These are phyloP conservation scores for Tachycineta bicolor DNA, from an alignment of 2,113 vertebrate species.

Conservation along the genomic window DNA sequence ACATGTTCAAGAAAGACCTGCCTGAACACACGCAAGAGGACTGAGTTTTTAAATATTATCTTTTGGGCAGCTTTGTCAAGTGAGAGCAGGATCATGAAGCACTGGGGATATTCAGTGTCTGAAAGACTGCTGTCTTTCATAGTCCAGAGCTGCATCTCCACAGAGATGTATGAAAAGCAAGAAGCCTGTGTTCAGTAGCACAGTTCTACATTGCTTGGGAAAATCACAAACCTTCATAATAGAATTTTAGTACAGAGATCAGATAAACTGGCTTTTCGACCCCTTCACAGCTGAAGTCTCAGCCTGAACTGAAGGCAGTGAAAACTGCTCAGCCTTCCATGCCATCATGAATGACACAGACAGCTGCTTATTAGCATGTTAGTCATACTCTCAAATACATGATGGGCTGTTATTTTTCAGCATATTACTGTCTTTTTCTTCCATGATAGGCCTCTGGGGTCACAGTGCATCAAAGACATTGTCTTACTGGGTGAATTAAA, in stretches of 20 bases:
- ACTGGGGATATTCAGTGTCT: not conserved
- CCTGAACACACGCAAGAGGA: rapidly evolving
- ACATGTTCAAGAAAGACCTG: not conserved
- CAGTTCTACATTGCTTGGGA: not conserved
- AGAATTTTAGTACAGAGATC: not conserved
- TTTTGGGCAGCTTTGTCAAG: not conserved
- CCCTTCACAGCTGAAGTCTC: not conserved
- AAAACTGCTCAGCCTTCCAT: not conserved
- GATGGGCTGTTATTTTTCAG: constrained; percentile 26
- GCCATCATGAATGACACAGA: not conserved
- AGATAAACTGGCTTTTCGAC: not conserved
- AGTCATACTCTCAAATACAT: not conserved
- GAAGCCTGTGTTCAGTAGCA: not conserved
- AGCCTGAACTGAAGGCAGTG: not conserved
- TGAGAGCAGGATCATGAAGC: not conserved
- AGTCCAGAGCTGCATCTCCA: not conserved
- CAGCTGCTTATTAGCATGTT: constrained; percentile 6
- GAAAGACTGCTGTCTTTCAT: not conserved
- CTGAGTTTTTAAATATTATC: not conserved
- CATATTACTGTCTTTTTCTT: constrained; percentile 20
- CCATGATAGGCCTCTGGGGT: not conserved
- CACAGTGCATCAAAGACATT: not conserved
- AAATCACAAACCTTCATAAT: not conserved
- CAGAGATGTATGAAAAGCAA: not conserved
- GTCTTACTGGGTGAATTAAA: not conserved